Evolutionary conservation across 2,113 vertebrate species (phyloP).

Genomic region (Seriola rivoliana): DNA sequence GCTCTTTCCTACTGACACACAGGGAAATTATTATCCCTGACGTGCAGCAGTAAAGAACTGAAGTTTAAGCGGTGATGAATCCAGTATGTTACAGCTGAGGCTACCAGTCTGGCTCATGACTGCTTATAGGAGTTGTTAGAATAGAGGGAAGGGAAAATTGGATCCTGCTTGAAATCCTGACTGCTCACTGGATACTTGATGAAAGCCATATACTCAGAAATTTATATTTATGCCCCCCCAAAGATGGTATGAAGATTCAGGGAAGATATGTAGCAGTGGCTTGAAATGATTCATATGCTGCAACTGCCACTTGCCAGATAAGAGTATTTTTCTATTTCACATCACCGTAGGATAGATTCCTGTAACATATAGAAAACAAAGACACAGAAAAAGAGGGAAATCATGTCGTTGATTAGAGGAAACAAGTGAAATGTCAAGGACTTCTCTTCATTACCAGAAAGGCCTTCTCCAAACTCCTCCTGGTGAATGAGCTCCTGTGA

Average conservation of each 20-base stretch:
- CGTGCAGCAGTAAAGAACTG: conserved; percentile 77
- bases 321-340: conserved; percentile 44
- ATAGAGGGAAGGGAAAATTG: conserved; percentile 67
- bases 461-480: conserved; percentile 61
- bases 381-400: conserved; percentile 44
- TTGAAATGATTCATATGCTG: conserved; percentile 59
- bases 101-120: conserved; percentile 67
- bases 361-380: conserved; percentile 57
- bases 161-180: conserved; percentile 65
- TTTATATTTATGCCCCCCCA: conserved; percentile 67
- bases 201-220: conserved; percentile 72
- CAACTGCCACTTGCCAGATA: conserved; percentile 58
- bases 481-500: conserved; percentile 67
- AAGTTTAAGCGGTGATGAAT: conserved; percentile 81
- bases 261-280: conserved; percentile 51
- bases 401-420: conserved; percentile 62
- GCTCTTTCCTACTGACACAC: conserved; percentile 72
- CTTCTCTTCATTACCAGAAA: conserved; percentile 67
- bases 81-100: conserved; percentile 79
- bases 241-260: conserved; percentile 64
- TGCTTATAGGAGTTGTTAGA: conserved; percentile 54
- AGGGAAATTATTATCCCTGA: conserved; percentile 80
- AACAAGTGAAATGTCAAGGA: conserved; percentile 79
- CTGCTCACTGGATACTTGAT: conserved; percentile 65
- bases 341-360: conserved; percentile 30